Base-by-base conservation (phyloP, 1,140 invertebrate species). In the Drosophila insularis region DNA sequence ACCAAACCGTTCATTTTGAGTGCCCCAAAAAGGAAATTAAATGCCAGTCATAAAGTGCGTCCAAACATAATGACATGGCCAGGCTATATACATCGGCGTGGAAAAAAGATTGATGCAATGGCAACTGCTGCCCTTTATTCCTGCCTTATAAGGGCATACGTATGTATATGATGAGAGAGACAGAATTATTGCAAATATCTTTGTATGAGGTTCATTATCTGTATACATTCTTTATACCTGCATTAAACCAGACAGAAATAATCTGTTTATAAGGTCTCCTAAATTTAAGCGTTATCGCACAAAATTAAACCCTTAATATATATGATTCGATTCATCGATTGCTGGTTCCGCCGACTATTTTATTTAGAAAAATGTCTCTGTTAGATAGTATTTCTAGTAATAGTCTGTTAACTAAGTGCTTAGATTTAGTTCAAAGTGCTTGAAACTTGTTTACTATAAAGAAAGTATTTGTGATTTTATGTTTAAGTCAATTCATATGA, bases 1-100 rank as follows among this genome's bases (percentile, higher is more conserved):
- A 43, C 7, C 74, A 71, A 80, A 50, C 59, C 79, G 84, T 86
- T 86, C 78, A 82, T 86, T 66, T 67, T 35, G 56, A 78, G 71
- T 70, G 54, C 11, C 35, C 11, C 43, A 8, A 55, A 19, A 60
- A 31, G 68, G 73, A 79, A 81, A 86, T 87, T 86, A 81, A 87
- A 87, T 87, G 75, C 69, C 65, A 66, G 71, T 46, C 54, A 82
- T 82, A 78, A 81, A 78, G 50, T 61, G 54, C 50, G 63, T 23
- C 58, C 60, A 73, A 73, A 66, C 69, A 78, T 69, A 75, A 76
- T 76, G 60, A 50, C 43, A 50, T 8, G 10, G 43, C 17, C 17
- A 8, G 14, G 43, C 14, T 46, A 46, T 46, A 46, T 46, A 46
- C 43, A 46, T 43, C 2, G 27, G 32, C 8, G 32, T 11, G 7